Conservation (phyloP, 2,113 vertebrate species). For the Hystrix cristata region DNA sequence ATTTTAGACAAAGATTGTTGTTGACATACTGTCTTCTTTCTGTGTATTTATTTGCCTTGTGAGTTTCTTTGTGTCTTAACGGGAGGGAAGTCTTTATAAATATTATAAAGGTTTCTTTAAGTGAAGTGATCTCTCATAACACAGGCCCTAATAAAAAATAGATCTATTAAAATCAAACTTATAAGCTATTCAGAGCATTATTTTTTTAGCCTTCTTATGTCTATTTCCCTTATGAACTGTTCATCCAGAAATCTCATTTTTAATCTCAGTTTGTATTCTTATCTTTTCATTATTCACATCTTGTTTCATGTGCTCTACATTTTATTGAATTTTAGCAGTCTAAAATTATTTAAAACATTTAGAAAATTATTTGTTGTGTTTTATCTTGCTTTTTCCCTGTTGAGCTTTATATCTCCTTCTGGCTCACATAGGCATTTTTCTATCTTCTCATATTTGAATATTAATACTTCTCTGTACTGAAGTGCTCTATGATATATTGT, state of each 20-base stretch:
- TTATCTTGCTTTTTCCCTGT: background rate
- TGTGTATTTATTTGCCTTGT: background rate
- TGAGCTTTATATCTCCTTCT: background rate
- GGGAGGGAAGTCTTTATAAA: slow-evolving; percentile 7
- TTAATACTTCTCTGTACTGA: background rate
- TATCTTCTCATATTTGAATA: background rate
- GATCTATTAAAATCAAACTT: slow-evolving; percentile 23
- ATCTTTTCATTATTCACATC: slow-evolving; percentile 22
- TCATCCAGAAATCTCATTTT: slow-evolving; percentile 32
- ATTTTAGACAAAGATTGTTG: slow-evolving; percentile 50
- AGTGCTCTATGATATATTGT: background rate
- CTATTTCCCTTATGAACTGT: background rate
- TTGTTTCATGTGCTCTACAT: background rate
- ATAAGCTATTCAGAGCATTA: background rate
- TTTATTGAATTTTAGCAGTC: slow-evolving; percentile 28
- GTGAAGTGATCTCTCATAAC: background rate
- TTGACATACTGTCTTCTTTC: background rate
- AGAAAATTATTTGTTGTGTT: background rate
- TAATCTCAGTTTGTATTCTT: slow-evolving; percentile 27
- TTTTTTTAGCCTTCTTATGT: background rate
- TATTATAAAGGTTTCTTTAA: background rate
- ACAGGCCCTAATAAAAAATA: background rate
- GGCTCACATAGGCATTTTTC: background rate
- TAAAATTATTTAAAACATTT: slow-evolving; percentile 6
- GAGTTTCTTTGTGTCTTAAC: background rate